Percentiles rank a stretch among this genome's conserved stretches.
These are phyloP conservation scores for Vidua chalybeata DNA, from an alignment of 2,113 vertebrate genomes.

Conservation along the genomic window DNA sequence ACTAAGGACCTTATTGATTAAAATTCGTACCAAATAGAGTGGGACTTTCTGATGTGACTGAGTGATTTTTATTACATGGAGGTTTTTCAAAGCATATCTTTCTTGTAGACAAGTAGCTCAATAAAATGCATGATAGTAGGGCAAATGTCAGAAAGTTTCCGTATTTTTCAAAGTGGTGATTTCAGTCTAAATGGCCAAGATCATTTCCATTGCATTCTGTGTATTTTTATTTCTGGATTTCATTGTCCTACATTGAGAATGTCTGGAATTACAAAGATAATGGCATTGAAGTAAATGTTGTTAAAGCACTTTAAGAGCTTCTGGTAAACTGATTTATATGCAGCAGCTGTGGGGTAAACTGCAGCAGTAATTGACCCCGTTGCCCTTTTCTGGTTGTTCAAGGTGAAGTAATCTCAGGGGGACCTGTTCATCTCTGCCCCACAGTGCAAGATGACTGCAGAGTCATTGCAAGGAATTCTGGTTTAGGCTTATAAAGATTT, in stretches of 20 bases:
- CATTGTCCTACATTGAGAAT: slow-evolving; percentile 4
- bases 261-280: slow-evolving; percentile 55
- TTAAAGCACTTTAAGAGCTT: slow-evolving; percentile 23
- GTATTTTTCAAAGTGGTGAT: background rate
- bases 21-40: background rate
- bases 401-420: slow-evolving; percentile 67
- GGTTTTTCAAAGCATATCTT: background rate
- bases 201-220: background rate
- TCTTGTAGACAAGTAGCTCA: background rate
- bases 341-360: slow-evolving; percentile 55
- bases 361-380: slow-evolving; percentile 74
- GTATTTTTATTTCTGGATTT: background rate
- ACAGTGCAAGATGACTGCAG: slow-evolving; percentile 46
- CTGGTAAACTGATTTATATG: slow-evolving; percentile 72
- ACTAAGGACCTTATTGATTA: background rate
- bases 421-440: slow-evolving; percentile 59
- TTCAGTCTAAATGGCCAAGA: background rate
- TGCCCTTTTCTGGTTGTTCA: slow-evolving; percentile 65
- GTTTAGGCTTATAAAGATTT: slow-evolving; percentile 70
- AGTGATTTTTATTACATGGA: background rate
- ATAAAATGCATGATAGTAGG: background rate
- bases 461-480: slow-evolving; percentile 71
- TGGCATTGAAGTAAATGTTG: slow-evolving; percentile 43
- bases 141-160: background rate
- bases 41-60: background rate